Evolutionary conservation across 2,113 vertebrate genomes (phyloP), one percentile per base, ranked within the genome.

Genomic region (Albula goreensis): DNA sequence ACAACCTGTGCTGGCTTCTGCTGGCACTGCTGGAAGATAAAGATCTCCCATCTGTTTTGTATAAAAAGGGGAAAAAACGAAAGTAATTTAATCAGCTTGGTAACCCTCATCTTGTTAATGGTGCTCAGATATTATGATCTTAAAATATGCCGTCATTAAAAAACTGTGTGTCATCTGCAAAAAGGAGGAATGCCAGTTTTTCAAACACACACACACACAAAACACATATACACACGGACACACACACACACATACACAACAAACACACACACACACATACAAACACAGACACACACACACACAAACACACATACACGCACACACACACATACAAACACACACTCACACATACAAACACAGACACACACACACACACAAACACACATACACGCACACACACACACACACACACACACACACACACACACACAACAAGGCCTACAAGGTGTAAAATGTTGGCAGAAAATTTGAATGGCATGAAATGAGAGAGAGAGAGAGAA

Each of bases 251-350:
- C 56, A 60, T 0, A 82, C 22, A 82, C 25, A n/a, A 60, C 56
- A 60, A 5, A 60, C 56, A 60, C 11, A 60, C 8, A 60, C 0
- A 60, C 56, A 60, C 56, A 12, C 56, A 12, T 12, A 3, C 56
- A 60, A 11, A 60, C 56, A 60, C 56, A 56, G 51, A 87, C 85
- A 85, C 17, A 84, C 22, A 56, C n/a, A 83, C 10, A 60, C 81
- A 83, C 22, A 41, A 22, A 4, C 11, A 63, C 11, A 63, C 3
- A 13, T 15, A 13, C 17, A 19, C 56, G 17, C 56, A 57, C 56
- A 57, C 11, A 60, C 8, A 60, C 10, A 13, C 56, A 60, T 0
- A 60, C 56, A 60, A 5, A 60, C 56, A 60, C 11, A 60, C 8
- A 60, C 0, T 13, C 56, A 60, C 56, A 12, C 56, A 12, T 12